Conservation (phyloP, 2,113 vertebrate genomes). For the Xenopus laevis region DNA sequence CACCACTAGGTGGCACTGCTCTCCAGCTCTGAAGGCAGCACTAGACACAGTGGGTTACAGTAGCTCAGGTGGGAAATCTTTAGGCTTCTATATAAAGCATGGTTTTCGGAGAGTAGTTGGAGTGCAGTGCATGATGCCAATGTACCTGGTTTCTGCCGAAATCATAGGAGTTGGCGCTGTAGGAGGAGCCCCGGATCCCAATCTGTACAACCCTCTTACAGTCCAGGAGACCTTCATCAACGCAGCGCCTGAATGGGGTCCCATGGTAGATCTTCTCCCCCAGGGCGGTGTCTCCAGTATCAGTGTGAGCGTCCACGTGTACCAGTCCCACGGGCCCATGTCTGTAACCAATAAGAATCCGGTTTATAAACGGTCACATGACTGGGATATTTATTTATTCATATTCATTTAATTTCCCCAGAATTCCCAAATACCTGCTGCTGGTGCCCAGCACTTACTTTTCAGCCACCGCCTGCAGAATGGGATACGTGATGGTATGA, state of each 20-base stretch:
- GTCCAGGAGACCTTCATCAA: slow-evolving; percentile 87
- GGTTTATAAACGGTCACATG: too few species aligned
- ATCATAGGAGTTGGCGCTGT: slow-evolving; percentile 64
- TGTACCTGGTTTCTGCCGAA: slow-evolving; percentile 80
- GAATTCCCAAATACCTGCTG: too few species aligned
- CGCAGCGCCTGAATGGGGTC: slow-evolving; percentile 81
- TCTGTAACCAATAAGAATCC: slow-evolving; percentile 50
- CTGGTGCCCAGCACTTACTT: slow-evolving; percentile 67
- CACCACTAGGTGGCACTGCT: too few species aligned
- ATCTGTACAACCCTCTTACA: slow-evolving; percentile 83
- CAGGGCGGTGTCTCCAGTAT: slow-evolving; percentile 71
- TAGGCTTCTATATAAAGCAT: too few species aligned
- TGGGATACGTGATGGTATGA: slow-evolving; percentile 89
- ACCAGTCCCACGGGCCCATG: slow-evolving; percentile 84
- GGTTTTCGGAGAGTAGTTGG: too few species aligned
- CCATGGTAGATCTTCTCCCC: slow-evolving; percentile 86
- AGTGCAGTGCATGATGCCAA: too few species aligned
- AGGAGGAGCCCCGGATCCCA: slow-evolving; percentile 79
- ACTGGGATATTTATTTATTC: too few species aligned
- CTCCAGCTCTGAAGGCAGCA: too few species aligned
- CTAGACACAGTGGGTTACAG: too few species aligned
- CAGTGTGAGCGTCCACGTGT: slow-evolving; percentile 86
- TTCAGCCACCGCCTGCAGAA: slow-evolving; percentile 82
- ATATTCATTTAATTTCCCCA: too few species aligned
- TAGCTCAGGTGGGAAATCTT: too few species aligned